Evolutionary conservation across 2,888 invertebrate genomes (phyloP), one percentile per base, ranked within the genome.

Genomic region (Acanthoscelides obtectus): DNA sequence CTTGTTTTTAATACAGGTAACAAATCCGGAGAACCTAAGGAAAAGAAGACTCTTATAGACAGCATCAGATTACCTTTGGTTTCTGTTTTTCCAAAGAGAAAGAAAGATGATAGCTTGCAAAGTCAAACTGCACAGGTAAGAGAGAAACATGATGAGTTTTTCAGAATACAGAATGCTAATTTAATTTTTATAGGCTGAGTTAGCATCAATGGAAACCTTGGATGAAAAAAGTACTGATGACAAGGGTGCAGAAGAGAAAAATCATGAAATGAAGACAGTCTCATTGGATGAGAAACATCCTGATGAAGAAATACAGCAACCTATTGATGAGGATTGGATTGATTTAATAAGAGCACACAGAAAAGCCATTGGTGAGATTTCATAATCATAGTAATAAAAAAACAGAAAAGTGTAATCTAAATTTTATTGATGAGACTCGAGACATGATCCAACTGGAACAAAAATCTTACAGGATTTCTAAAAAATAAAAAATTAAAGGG

Each of bases 121-220:
- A 81, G 78, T 70, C 87, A 79, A 70, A 75, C 75, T 85, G 87
- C 80, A 5, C 89, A 90, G 45, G 45, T 45, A 45, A 45, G 45
- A 12, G 12, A 12, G 17, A 45, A 25, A 25, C 3, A 3, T n/a
- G n/a, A n/a, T n/a, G n/a, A n/a, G n/a, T n/a, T n/a, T n/a, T n/a
- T n/a, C n/a, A n/a, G n/a, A 5, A 25, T 25, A 3, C 25, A 25
- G 25, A 25, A 6, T 25, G 25, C 6, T 25, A 25, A 25, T 25
- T 25, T 25, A 8, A 25, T 12, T 6, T 12, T 45, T 45, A 12
- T 12, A 45, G 81, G 93, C 93, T 5, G 91, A 93, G 21, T 87
- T 94, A 69, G 94, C 94, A 0, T 94, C 94, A 5, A 91, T 93
- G 89, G 94, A 94, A 84, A 94, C 94, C 0, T 86, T 94, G 67